Percentiles rank a stretch among this genome's conserved stretches.
phyloP scores from a whole-genome alignment of 2,888 invertebrate genomes.

The Gandaritis pyraliata region DNA sequence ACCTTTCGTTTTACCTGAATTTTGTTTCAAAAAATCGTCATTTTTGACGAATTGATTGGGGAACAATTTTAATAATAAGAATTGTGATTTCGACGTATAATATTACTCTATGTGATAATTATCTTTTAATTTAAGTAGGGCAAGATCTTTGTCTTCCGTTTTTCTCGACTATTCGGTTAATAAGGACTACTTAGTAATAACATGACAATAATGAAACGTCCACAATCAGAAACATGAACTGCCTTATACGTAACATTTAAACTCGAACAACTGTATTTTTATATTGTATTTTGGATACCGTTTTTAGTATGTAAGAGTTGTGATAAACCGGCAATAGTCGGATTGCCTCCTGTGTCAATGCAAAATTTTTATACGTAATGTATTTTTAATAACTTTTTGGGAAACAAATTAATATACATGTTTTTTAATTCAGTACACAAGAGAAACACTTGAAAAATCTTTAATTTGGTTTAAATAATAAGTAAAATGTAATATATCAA shows the following conservation, averaged over 20 bases:
- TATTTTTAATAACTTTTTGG: slow-evolving; percentile 36
- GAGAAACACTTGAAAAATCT: not conserved
- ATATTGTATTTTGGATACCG: slow-evolving; percentile 50
- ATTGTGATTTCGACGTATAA: slow-evolving; percentile 80
- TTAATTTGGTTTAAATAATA: not conserved
- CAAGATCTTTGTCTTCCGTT: slow-evolving; percentile 76
- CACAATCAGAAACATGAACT: slow-evolving; percentile 49
- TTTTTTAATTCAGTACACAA: not conserved
- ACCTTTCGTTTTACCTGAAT: slow-evolving; percentile 81
- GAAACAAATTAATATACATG: slow-evolving; percentile 3
- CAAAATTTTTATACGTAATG: slow-evolving; percentile 45
- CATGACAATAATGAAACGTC: slow-evolving; percentile 72
- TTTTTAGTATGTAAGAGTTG: slow-evolving; percentile 64
- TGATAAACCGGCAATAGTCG: slow-evolving; percentile 63
- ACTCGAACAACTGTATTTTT: slow-evolving; percentile 62
- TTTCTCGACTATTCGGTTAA: slow-evolving; percentile 27
- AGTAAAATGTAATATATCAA: not conserved
- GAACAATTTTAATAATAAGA: slow-evolving; percentile 80
- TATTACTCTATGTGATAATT: slow-evolving; percentile 80
- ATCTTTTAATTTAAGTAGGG: slow-evolving; percentile 64
- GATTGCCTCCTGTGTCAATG: slow-evolving; percentile 64
- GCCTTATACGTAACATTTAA: slow-evolving; percentile 60
- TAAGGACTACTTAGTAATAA: slow-evolving; percentile 40
- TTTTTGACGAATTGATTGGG: slow-evolving; percentile 73
- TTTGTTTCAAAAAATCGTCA: slow-evolving; percentile 64